Evolutionary conservation across 2,113 vertebrate genomes (phyloP).

Genomic region (Tachysurus fulvidraco): DNA sequence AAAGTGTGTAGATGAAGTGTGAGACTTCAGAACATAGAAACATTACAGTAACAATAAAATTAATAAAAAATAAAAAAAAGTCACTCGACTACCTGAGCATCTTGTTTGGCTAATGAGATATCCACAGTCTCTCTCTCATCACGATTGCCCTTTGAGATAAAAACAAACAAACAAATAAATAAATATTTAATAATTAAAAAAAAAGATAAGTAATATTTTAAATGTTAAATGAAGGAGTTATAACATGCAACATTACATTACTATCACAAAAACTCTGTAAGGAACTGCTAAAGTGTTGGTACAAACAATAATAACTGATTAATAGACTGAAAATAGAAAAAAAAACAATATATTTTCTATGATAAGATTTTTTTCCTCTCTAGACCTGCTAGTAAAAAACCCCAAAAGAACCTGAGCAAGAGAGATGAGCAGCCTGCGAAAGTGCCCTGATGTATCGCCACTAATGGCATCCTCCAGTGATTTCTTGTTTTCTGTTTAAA

Average conservation of each 20-base stretch:
- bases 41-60: neutral
- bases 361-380: neutral
- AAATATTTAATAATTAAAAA: neutral
- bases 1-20: neutral
- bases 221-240: neutral
- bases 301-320: neutral
- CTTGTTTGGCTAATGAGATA: constrained; percentile 86
- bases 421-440: constrained; percentile 90
- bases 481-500: constrained; percentile 85
- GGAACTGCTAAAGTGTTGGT: neutral
- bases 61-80: neutral
- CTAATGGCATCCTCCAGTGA: constrained; percentile 88
- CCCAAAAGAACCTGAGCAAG: constrained; percentile 84
- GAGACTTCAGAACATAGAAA: neutral
- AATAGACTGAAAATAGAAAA: neutral
- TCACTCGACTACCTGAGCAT: constrained; percentile 83
- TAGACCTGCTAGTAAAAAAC: neutral
- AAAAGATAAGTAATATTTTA: neutral
- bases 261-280: neutral
- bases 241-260: neutral
- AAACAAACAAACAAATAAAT: neutral
- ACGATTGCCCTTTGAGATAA: constrained; percentile 82
- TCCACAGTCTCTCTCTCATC: constrained; percentile 87
- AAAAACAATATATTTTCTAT: neutral
- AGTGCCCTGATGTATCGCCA: constrained; percentile 94